Percentiles rank a stretch among this genome's conserved stretches.
Conservation (phyloP, 2,797 vertebrate species). For the Perodicticus potto region DNA sequence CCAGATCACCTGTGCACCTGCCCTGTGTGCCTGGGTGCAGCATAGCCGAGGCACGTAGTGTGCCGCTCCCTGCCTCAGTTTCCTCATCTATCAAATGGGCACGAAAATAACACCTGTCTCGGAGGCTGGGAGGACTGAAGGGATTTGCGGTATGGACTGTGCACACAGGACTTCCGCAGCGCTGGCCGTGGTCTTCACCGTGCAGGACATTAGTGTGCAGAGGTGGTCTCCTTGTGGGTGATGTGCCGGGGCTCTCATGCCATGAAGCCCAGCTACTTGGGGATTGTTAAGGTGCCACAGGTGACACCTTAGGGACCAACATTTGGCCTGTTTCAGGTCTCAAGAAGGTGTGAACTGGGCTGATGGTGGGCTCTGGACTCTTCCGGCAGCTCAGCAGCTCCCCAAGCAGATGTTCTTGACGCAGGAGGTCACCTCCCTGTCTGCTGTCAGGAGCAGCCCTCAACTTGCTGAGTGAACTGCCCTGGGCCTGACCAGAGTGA, state of each 20-base stretch:
- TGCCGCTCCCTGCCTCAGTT: background rate
- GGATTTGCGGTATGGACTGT: rapidly evolving
- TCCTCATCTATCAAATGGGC: background rate
- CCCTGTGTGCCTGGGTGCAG: background rate
- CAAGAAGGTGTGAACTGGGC: rapidly evolving
- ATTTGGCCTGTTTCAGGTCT: background rate
- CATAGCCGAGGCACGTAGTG: background rate
- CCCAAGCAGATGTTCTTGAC: background rate
- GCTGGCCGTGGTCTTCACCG: rapidly evolving
- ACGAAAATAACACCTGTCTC: background rate
- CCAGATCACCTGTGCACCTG: background rate
- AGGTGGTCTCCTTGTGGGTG: rapidly evolving
- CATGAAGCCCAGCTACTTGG: background rate
- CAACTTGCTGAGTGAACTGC: too few relatives aligned
- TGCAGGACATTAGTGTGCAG: rapidly evolving
- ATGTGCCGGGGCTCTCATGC: too few relatives aligned
- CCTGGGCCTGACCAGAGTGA: background rate
- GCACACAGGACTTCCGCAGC: rapidly evolving
- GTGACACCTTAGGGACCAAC: background rate
- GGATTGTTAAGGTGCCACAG: background rate
- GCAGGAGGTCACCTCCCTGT: background rate
- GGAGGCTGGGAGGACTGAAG: background rate
- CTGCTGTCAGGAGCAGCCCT: background rate
- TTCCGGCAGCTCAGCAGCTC: background rate
- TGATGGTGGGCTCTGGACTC: background rate